These are phyloP conservation scores for Drosophila kurseongensis DNA, from an alignment of 1,140 invertebrate genomes.

Conservation along the genomic window DNA sequence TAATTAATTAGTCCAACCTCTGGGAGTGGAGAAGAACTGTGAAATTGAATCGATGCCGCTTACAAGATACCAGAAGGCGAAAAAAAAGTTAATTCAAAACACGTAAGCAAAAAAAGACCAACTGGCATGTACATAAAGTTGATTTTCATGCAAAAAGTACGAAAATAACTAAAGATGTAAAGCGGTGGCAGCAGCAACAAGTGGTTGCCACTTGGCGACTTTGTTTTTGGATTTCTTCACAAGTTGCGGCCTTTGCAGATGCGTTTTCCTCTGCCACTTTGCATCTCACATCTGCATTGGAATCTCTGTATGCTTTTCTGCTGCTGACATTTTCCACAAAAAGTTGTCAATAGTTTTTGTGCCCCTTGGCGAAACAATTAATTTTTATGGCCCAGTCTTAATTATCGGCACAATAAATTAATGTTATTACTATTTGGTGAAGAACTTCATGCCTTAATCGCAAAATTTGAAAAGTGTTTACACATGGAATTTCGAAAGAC, in stretches of 20 bases:
- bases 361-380: slow-evolving; percentile 15
- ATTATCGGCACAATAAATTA: slow-evolving; percentile 12
- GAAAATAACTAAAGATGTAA: slow-evolving; percentile 19
- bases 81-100: slow-evolving; percentile 36
- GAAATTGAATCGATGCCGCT: slow-evolving; percentile 37
- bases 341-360: slow-evolving; percentile 42
- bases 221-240: slow-evolving; percentile 47
- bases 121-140: slow-evolving; percentile 21
- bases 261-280: slow-evolving; percentile 20
- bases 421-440: background rate
- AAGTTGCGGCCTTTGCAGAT: slow-evolving; percentile 55
- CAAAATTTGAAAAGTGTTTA: background rate
- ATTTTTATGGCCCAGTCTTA: slow-evolving; percentile 35
- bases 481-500: background rate
- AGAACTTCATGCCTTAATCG: background rate
- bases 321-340: slow-evolving; percentile 25
- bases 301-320: background rate
- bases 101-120: slow-evolving; percentile 14
- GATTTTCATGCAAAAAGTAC: slow-evolving; percentile 38
- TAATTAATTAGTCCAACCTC: slow-evolving; percentile 53
- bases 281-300: background rate
- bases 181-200: slow-evolving; percentile 30
- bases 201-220: slow-evolving; percentile 27
- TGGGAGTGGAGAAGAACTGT: slow-evolving; percentile 10
- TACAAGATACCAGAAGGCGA: slow-evolving; percentile 27